phyloP scores from a whole-genome alignment of 2,797 vertebrate species.

The Ictinia mississippiensis region DNA sequence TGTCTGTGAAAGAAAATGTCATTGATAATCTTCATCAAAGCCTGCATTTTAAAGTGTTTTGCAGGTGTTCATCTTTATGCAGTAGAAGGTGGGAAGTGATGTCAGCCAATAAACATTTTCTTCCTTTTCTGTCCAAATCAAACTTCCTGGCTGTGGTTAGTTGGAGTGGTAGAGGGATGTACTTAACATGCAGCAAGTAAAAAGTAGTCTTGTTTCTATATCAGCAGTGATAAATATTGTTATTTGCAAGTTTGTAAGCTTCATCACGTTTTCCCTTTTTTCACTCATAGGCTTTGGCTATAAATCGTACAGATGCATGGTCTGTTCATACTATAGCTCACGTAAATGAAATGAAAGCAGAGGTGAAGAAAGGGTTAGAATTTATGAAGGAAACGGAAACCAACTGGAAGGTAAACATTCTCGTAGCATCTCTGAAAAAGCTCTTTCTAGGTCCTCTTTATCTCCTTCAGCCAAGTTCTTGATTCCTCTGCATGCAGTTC shows the following conservation, averaged over 20 bases:
- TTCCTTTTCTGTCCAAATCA: background rate
- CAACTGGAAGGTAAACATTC: conserved; percentile 86
- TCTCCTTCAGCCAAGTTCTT: background rate
- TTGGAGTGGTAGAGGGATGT: background rate
- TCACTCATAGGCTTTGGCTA: conserved; percentile 79
- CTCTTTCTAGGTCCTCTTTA: background rate
- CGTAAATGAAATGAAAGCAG: conserved; percentile 89
- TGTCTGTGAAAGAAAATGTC: background rate
- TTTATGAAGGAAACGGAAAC: conserved; percentile 87
- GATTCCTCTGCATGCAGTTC: background rate
- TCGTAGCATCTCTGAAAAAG: background rate
- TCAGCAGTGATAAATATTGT: background rate
- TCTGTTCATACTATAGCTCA: conserved; percentile 90
- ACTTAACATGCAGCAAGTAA: background rate
- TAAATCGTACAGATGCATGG: conserved; percentile 87
- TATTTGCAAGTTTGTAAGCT: background rate
- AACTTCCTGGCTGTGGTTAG: background rate
- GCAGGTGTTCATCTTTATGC: background rate
- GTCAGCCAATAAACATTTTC: background rate
- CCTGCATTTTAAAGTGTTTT: background rate
- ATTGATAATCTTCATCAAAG: background rate
- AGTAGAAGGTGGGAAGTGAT: background rate
- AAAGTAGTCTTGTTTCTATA: background rate
- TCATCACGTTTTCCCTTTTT: background rate
- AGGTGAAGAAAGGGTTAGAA: conserved; percentile 83